Base-by-base conservation (phyloP, 2,888 invertebrate species). In the Eupithecia dodoneata region DNA sequence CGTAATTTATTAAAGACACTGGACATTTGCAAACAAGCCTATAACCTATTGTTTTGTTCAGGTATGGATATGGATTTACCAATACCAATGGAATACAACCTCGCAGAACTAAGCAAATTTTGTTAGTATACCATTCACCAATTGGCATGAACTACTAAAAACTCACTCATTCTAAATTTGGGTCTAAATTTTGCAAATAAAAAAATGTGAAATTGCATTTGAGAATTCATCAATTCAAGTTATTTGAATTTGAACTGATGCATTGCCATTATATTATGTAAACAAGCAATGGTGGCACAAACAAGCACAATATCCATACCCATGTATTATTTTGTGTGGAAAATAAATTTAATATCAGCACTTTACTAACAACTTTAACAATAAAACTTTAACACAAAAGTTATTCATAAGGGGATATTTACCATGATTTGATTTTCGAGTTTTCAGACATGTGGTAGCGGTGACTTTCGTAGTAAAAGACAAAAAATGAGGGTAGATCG, bases 1-100 rank as follows among this genome's bases (percentile, higher is more conserved):
- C 10, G 2, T 12, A 12, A 47, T 47, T 47, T 12, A 47, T 3
- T 55, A n/a, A 18, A n/a, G 41, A 66, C 42, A 42, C 4, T 70
- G 70, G 70, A 18, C 15, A 0, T 47, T 49, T 69, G 13, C 45
- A 70, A 30, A 49, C 30, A 70, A 47, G 70, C 69, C 44, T 65
- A 72, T 76, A 79, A 73, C 55, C 66, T 69, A 78, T 73, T 80
- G 30, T 80, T 79, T 75, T 81, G 78, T 78, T 73, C 94, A 94
- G 94, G 94, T 93, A 87, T 90, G 90, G 93, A 94, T 87, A 86
- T 91, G 88, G 92, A 93, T 87, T 88, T 90, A 88, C 86, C 90
- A 85, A 85, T 92, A 89, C 88, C 92, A 89, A 90, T 92, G 89
- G 93, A 90, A 92, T 94, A 90, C 90, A 91, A 92, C 83, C 89